These are phyloP conservation scores for Sericinus montela DNA, from an alignment of 2,888 invertebrate genomes.

Conservation along the genomic window DNA sequence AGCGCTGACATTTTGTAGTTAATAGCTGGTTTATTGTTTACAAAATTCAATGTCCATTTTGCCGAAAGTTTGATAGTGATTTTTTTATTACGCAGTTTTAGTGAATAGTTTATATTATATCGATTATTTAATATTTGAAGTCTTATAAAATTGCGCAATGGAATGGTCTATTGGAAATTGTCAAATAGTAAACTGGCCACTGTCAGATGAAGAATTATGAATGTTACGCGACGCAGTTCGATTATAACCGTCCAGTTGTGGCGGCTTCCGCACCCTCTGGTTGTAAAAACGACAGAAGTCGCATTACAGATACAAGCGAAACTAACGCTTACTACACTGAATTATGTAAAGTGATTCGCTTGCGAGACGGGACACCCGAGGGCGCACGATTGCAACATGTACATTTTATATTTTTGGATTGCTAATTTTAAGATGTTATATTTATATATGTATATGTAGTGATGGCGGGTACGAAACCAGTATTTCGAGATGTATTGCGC, in stretches of 20 bases:
- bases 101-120: conserved; percentile 28
- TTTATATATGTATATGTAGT: conserved; percentile 79
- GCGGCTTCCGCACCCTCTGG: conserved; percentile 73
- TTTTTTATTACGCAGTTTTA: conserved; percentile 28
- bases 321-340: conserved; percentile 32
- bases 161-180: conserved; percentile 24
- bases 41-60: conserved; percentile 32
- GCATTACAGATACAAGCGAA: conserved; percentile 49
- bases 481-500: conserved; percentile 76
- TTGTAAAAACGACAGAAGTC: conserved; percentile 56
- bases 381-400: conserved; percentile 74
- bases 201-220: conserved; percentile 29
- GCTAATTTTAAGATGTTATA: conserved; percentile 80
- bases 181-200: conserved; percentile 29
- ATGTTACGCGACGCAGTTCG: conserved; percentile 66
- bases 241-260: conserved; percentile 75
- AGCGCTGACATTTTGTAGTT: conserved; percentile 47
- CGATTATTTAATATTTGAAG: conserved; percentile 28
- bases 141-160: conserved; percentile 21
- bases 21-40: conserved; percentile 37
- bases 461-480: conserved; percentile 72
- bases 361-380: conserved; percentile 56
- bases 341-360: conserved; percentile 44
- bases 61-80: conserved; percentile 25
- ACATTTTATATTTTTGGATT: conserved; percentile 80